These are phyloP conservation scores for Heliconius himera DNA, from an alignment of 1,140 invertebrate species.

Conservation along the genomic window DNA sequence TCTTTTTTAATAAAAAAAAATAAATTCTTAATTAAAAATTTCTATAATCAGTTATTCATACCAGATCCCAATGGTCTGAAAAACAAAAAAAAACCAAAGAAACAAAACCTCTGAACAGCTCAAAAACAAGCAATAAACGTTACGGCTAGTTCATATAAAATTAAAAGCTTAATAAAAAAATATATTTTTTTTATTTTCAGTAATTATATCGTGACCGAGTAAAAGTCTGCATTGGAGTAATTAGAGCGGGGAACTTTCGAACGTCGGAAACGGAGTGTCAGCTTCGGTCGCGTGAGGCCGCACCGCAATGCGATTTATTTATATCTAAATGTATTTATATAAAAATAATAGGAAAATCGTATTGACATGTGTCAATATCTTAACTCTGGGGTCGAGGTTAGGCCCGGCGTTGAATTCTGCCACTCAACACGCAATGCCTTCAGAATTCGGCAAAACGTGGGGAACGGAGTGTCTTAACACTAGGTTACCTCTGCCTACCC, in stretches of 20 bases:
- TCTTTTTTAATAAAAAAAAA: no score
- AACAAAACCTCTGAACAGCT: neutral
- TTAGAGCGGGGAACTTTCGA: constrained; percentile 29
- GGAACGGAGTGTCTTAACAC: no score
- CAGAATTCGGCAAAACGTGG: no score
- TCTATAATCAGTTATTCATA: no score
- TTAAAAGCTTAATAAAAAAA: neutral
- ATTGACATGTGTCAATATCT: neutral
- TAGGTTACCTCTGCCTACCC: no score
- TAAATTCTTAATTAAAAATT: no score
- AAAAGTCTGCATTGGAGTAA: constrained; percentile 29
- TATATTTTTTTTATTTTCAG: neutral
- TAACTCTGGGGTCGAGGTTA: no score
- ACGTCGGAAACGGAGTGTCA: constrained; percentile 22
- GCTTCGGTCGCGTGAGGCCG: constrained; percentile 24
- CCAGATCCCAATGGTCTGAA: no score
- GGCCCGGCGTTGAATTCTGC: no score
- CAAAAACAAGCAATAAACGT: neutral
- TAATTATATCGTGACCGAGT: constrained; percentile 16
- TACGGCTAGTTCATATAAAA: neutral
- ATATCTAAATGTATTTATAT: neutral
- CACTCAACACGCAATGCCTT: no score
- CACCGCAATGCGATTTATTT: constrained; percentile 22
- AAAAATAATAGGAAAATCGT: neutral
- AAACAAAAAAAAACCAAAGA: neutral